phyloP scores from a whole-genome alignment of 1,140 invertebrate species.

The Augochlora pura region DNA sequence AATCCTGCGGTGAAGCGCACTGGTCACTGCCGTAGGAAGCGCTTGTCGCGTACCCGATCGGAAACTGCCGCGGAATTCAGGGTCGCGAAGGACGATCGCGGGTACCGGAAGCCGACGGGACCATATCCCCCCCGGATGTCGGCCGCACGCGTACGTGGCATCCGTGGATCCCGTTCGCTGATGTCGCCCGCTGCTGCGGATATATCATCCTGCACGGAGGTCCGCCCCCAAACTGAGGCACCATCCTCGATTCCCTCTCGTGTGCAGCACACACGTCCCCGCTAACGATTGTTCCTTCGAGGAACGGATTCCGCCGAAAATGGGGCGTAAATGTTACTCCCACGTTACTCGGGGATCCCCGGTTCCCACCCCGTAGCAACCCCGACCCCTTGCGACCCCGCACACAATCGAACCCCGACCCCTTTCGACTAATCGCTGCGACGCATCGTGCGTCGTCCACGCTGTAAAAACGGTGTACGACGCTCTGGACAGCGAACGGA shows the following conservation, averaged over 20 bases:
- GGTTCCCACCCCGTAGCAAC: no score
- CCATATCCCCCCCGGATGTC: not conserved
- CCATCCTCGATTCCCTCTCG: constrained; percentile 27
- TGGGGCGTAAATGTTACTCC: constrained; percentile 29
- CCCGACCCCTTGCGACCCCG: not conserved
- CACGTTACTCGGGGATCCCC: not conserved
- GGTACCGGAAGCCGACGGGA: not conserved
- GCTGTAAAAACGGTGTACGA: no score
- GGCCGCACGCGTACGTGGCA: not conserved
- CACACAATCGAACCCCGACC: not conserved
- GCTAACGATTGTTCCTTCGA: constrained; percentile 49
- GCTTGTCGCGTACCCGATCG: not conserved
- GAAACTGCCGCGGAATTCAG: not conserved
- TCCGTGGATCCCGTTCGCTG: not conserved
- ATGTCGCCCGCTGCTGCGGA: constrained; percentile 38
- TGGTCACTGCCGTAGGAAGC: constrained; percentile 12
- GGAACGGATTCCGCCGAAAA: constrained; percentile 34
- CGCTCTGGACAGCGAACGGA: no score
- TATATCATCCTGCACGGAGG: constrained; percentile 46
- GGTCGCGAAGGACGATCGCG: not conserved
- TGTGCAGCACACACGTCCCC: constrained; percentile 34
- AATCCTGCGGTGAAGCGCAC: not conserved
- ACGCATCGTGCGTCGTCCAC: not conserved
- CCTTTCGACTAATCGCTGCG: not conserved
- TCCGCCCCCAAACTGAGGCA: constrained; percentile 49